Percentiles rank a stretch among this genome's conserved stretches.
phyloP scores from a whole-genome alignment of 2,888 invertebrate species.

The Monopis laevigella region DNA sequence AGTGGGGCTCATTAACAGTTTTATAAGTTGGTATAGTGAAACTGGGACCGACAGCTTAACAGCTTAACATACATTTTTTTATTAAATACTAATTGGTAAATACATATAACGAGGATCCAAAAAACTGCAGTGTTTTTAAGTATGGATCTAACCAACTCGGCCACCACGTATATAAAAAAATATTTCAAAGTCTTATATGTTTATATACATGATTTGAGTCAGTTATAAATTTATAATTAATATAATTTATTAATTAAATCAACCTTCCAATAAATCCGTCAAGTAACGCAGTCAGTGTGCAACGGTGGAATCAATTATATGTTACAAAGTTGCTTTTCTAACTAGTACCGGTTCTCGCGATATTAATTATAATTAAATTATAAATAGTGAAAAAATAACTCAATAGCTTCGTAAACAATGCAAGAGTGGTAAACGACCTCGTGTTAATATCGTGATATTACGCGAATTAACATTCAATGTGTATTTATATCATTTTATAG shows the following conservation, averaged over 20 bases:
- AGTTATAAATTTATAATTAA: too few species aligned
- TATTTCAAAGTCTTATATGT: too few species aligned
- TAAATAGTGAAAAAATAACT: constrained; percentile 12
- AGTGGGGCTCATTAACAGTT: too few species aligned
- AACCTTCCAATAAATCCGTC: constrained; percentile 25
- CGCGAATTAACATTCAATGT: constrained; percentile 6
- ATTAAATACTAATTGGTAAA: too few species aligned
- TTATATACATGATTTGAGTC: too few species aligned
- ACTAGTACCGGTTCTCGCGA: constrained; percentile 24
- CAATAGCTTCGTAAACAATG: constrained; percentile 10
- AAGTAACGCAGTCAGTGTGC: constrained; percentile 10
- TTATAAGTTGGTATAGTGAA: too few species aligned
- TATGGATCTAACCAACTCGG: too few species aligned
- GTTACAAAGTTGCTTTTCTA: constrained; percentile 23
- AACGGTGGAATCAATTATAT: constrained; percentile 16
- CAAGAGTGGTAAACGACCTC: constrained; percentile 9
- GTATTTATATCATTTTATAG: constrained; percentile 12
- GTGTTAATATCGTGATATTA: constrained; percentile 9
- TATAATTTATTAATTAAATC: constrained; percentile 16
- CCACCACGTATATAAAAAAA: too few species aligned
- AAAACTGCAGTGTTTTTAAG: too few species aligned
- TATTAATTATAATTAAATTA: constrained; percentile 14
- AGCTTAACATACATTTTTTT: too few species aligned
- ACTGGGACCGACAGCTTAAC: too few species aligned
- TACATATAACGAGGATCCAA: too few species aligned